Conservation (phyloP, 2,888 invertebrate genomes). For the Sarcophaga variegata region DNA sequence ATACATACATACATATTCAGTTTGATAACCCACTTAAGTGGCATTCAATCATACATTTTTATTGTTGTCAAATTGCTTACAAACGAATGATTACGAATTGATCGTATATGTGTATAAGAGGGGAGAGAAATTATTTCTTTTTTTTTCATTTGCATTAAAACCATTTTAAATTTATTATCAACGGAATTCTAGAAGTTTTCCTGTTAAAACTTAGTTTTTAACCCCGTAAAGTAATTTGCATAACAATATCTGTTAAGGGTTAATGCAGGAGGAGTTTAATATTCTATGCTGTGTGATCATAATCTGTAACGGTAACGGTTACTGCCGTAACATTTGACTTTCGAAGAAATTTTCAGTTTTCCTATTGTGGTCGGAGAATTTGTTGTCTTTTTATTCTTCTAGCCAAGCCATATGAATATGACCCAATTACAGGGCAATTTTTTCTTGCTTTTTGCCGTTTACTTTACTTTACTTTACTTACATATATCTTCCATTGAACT, state of each 20-base stretch:
- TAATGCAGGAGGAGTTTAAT: too few species aligned
- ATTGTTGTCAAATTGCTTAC: conserved; percentile 34
- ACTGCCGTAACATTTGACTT: neutral
- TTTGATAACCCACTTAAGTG: conserved; percentile 63
- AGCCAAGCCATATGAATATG: neutral
- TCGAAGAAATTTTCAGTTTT: neutral
- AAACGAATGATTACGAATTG: neutral
- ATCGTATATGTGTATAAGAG: neutral
- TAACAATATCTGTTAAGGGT: too few species aligned
- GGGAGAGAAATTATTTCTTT: too few species aligned
- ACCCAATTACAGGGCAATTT: neutral
- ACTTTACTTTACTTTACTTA: neutral
- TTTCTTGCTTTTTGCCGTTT: neutral
- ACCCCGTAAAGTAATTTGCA: too few species aligned
- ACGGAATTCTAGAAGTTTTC: neutral
- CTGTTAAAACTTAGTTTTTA: neutral
- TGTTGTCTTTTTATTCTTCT: neutral
- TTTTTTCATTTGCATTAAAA: too few species aligned
- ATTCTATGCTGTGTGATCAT: too few species aligned
- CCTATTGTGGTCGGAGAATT: neutral
- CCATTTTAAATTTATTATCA: neutral
- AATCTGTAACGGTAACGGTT: too few species aligned
- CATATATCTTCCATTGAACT: neutral
- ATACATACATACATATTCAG: neutral
- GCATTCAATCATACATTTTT: conserved; percentile 48